Conservation (phyloP, 2,888 invertebrate species). For the Apocheima hispidaria region DNA sequence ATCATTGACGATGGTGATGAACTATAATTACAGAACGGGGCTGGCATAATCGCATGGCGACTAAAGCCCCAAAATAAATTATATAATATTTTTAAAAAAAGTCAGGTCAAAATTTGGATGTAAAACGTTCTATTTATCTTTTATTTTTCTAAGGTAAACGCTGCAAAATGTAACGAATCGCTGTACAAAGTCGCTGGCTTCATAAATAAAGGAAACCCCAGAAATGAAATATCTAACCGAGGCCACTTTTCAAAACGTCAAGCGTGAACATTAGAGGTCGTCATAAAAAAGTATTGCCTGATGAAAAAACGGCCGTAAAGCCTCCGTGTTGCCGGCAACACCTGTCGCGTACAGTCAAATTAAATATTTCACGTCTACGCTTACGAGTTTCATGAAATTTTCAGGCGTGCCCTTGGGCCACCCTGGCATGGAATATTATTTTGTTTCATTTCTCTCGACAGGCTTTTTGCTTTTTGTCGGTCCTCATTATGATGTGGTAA, state of each 20-base stretch:
- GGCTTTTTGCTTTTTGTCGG: conserved; percentile 12
- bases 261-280: conserved; percentile 20
- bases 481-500: conserved; percentile 8
- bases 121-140: too few species aligned
- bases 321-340: conserved; percentile 21
- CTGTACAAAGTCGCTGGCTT: not conserved
- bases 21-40: too few species aligned
- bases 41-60: too few species aligned
- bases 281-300: conserved; percentile 25
- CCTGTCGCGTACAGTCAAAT: conserved; percentile 38
- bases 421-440: conserved; percentile 12
- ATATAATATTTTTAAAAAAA: too few species aligned
- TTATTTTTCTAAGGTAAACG: too few species aligned
- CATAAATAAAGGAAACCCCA: conserved; percentile 5
- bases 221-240: conserved; percentile 14
- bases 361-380: conserved; percentile 43
- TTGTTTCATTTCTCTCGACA: conserved; percentile 14
- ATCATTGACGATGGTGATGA: too few species aligned
- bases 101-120: too few species aligned
- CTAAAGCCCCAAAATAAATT: too few species aligned
- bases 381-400: conserved; percentile 30
- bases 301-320: conserved; percentile 31
- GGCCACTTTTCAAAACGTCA: conserved; percentile 29
- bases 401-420: conserved; percentile 21
- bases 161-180: not conserved